These are phyloP conservation scores for Alloplasta piceator DNA, from an alignment of 2,888 invertebrate species.

Conservation along the genomic window DNA sequence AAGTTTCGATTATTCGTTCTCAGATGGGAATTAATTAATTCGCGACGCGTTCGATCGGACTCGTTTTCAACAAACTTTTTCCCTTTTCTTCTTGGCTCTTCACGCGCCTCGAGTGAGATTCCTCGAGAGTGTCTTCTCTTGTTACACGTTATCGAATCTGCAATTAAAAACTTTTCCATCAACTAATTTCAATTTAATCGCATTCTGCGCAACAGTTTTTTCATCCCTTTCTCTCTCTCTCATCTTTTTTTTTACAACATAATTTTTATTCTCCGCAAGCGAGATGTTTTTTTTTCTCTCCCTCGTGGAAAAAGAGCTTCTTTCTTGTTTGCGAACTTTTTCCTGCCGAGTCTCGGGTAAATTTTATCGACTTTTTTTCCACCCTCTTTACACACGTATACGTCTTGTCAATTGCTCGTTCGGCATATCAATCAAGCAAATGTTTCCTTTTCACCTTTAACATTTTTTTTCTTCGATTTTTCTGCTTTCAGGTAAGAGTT, in stretches of 20 bases:
- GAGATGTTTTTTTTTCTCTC: constrained; percentile 12
- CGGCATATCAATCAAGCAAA: constrained; percentile 33
- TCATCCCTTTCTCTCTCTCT: not conserved
- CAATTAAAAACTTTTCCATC: constrained; percentile 81
- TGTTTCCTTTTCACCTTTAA: constrained; percentile 32
- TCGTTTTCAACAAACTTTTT: constrained; percentile 21
- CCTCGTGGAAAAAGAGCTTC: constrained; percentile 34
- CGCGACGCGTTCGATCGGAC: constrained; percentile 29
- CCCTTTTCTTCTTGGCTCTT: not conserved
- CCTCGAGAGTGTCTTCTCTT: constrained; percentile 32
- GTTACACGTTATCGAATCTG: constrained; percentile 79
- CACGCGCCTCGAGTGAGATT: constrained; percentile 16
- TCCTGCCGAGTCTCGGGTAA: not conserved
- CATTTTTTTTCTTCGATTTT: constrained; percentile 37
- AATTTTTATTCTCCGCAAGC: constrained; percentile 43
- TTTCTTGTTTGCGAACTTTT: constrained; percentile 54
- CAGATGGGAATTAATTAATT: constrained; percentile 24
- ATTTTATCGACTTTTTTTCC: constrained; percentile 39
- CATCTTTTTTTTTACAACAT: constrained; percentile 18
- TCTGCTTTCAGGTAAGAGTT: constrained; percentile 60
- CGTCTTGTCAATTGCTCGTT: constrained; percentile 18
- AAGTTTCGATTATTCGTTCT: no score
- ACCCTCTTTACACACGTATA: not conserved
- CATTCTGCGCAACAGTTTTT: constrained; percentile 60
- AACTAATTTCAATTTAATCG: constrained; percentile 82